Conservation (phyloP, 2,113 vertebrate genomes). For the Archilochus colubris region DNA sequence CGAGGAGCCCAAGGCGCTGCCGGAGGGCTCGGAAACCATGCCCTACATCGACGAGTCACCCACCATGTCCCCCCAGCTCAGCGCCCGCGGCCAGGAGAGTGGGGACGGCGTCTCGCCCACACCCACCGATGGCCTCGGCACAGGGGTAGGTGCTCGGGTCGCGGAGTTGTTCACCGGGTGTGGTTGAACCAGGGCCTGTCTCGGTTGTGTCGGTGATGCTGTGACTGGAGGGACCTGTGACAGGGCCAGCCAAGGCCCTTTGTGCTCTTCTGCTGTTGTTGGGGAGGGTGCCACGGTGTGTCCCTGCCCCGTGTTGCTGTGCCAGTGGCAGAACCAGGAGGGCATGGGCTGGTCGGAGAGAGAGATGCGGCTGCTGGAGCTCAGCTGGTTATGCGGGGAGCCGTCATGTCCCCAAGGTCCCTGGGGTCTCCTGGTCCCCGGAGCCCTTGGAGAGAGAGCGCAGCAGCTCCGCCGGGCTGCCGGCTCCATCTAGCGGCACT, state of each 20-base stretch:
- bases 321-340: not conserved
- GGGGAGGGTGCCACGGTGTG: fast-evolving
- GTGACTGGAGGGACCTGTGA: no score
- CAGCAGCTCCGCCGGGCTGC: not conserved
- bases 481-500: slow-evolving; percentile 61
- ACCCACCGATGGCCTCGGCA: slow-evolving; percentile 82
- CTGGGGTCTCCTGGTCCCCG: not conserved
- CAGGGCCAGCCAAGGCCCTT: no score
- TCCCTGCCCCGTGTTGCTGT: not conserved
- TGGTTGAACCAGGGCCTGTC: not conserved
- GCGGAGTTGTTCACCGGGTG: fast-evolving
- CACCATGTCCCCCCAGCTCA: slow-evolving; percentile 97
- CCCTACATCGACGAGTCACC: slow-evolving; percentile 97
- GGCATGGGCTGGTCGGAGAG: not conserved
- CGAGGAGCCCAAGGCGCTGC: slow-evolving; percentile 90
- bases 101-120: slow-evolving; percentile 84
- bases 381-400: not conserved
- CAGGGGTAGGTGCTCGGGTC: slow-evolving; percentile 81
- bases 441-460: not conserved
- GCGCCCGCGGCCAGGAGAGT: slow-evolving; percentile 84
- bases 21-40: slow-evolving; percentile 95
- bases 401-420: not conserved
- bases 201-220: not conserved
- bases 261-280: not conserved
- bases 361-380: not conserved